Base-by-base conservation (phyloP, 2,113 vertebrate genomes). In the Crotalus viridis region DNA sequence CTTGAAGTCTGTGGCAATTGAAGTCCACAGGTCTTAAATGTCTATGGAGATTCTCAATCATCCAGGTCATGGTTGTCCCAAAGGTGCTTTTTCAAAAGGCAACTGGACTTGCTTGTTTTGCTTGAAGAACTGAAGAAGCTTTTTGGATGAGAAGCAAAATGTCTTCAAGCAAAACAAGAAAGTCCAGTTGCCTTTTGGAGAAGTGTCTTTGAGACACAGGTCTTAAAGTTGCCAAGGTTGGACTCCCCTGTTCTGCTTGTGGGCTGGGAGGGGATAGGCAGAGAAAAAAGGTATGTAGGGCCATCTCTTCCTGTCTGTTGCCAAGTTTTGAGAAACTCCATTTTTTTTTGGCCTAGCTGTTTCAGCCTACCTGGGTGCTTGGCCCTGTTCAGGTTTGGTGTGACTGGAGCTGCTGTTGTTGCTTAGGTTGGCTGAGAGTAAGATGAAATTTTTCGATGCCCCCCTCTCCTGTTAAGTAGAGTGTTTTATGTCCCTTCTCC, bases 351-450 rank as follows among this genome's bases (percentile, higher is more conserved):
- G 13, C 24, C 21, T 4, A 28, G 85, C n/a, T 54, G 39, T 12
- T 39, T 7, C 28, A 10, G 56, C 55, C 12, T 46, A 52, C 59
- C 33, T 28, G 86, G 22, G 28, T 57, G 12, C 21, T 87, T 52
- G 89, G 17, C 51, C 1, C 46, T 15, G 10, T n/a, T 87, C 56
- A 5, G 10, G 10, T 52, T 6, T 26, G 43, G 54, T n/a, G 1
- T 4, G 56, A 28, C 1, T 10, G 55, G 2, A 81, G 17, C 57
- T 1, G 15, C 4, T 0, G 64, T 1, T 0, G 19, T 91, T n/a
- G 85, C 3, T 0, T 0, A n/a, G 91, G 59, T 12, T 24, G 21
- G 88, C 28, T 0, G 0, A 9, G 54, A 28, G 26, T 64, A 4
- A 91, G 74, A 86, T 46, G 1, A 8, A 13, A 13, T 17, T 85